phyloP scores from a whole-genome alignment of 1,140 invertebrate species.

The Drosophila malerkotliana region DNA sequence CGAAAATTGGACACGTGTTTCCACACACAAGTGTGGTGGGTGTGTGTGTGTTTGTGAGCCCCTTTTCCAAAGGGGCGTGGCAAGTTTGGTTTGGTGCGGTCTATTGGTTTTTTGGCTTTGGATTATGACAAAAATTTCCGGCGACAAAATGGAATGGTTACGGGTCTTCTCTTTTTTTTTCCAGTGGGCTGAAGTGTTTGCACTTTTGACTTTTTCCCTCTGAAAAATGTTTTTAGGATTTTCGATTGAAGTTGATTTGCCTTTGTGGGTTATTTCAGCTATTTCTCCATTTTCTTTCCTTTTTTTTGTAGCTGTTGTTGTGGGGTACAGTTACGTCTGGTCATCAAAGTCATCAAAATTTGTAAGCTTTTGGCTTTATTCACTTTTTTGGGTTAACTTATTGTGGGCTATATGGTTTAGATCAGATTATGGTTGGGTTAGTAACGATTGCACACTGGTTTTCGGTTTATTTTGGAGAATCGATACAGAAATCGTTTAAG shows the following conservation, averaged over 20 bases:
- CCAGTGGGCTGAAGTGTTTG: conserved; percentile 11
- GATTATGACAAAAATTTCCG: conserved; percentile 69
- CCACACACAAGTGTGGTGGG: conserved; percentile 9
- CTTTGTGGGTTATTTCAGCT: neutral
- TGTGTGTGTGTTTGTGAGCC: conserved; percentile 5
- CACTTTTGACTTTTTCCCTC: conserved; percentile 42
- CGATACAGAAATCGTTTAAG: no score
- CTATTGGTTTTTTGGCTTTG: conserved; percentile 81
- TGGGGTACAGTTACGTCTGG: conserved; percentile 15
- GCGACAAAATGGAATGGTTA: conserved; percentile 8
- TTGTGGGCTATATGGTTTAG: neutral
- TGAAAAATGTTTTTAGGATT: conserved; percentile 6
- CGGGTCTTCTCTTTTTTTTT: neutral
- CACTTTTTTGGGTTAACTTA: neutral
- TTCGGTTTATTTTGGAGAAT: neutral
- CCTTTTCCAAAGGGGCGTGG: conserved; percentile 3
- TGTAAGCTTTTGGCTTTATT: neutral
- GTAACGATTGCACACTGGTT: neutral
- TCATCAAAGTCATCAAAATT: conserved; percentile 10
- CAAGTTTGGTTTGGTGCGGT: conserved; percentile 31
- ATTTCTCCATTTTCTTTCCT: neutral
- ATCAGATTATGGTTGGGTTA: neutral
- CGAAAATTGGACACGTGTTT: conserved; percentile 62
- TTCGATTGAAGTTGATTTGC: conserved; percentile 30
- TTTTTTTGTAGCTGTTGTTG: neutral